These are phyloP conservation scores for Diploptera punctata DNA, from an alignment of 2,888 invertebrate genomes.

Conservation along the genomic window DNA sequence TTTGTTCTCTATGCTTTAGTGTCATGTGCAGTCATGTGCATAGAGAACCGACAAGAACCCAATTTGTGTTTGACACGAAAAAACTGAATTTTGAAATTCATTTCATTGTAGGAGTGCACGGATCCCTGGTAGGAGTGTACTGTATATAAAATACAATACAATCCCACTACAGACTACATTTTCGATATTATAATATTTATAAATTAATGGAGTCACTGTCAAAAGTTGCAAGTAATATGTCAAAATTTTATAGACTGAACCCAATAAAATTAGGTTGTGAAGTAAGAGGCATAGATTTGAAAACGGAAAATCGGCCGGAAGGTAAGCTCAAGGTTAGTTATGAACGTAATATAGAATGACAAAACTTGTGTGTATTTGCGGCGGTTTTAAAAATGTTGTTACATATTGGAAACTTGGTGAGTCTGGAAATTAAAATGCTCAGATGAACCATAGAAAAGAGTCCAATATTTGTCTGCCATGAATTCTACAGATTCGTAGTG, in stretches of 20 bases:
- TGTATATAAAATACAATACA: too few species aligned
- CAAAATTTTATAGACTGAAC: constrained; percentile 44
- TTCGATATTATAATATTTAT: too few species aligned
- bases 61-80: too few species aligned
- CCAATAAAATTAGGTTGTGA: constrained; percentile 48
- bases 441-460: neutral
- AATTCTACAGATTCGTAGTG: too few species aligned
- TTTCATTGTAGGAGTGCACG: too few species aligned
- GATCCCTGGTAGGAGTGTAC: too few species aligned
- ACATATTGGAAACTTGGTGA: neutral
- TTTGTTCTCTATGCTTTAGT: too few species aligned
- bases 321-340: constrained; percentile 41
- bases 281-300: constrained; percentile 48
- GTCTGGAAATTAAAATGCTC: neutral
- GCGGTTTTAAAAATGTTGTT: neutral
- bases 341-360: neutral
- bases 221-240: neutral
- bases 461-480: neutral
- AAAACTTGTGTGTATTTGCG: neutral
- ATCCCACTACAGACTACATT: too few species aligned
- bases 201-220: neutral
- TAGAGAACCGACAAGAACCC: too few species aligned
- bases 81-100: too few species aligned
- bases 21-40: too few species aligned
- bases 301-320: constrained; percentile 48